Base-by-base conservation (phyloP, 2,113 vertebrate species). In the Chamaetylas fuelleborni region DNA sequence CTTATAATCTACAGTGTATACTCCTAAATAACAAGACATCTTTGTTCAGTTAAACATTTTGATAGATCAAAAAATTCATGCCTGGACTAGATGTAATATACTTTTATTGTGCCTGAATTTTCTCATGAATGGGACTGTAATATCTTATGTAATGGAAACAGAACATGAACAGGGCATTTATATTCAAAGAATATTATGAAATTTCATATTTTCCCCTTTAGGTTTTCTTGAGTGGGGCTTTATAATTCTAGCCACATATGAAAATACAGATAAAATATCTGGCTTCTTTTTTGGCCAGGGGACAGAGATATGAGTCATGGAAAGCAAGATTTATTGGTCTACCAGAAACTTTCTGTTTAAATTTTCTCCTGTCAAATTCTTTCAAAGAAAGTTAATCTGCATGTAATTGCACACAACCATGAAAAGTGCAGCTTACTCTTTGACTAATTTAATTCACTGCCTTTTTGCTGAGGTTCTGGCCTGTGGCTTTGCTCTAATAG, bases 281-380 rank as follows among this genome's bases (percentile, higher is more conserved):
- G 85, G 31, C 78, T 88, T 90, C 85, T 82, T 74, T 90, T 94
- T 72, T 95, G 90, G 23, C 69, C 18, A 90, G 14, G 25, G 42
- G 64, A 86, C 87, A 86, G 33, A 81, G 48, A 53, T 73, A 90
- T 95, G 94, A 97, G 88, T 94, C 94, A 95, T 67, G 23, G 72
- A 86, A 92, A 83, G 43, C 33, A 88, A 92, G 82, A 95, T 96
- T 96, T 96, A 97, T 96, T 86, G 28, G 71, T 93, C 67, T 90
- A 86, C 51, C 36, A 86, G 64, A 96, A 96, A 93, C 88, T 64
- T 95, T 81, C 70, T 93, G 60, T 78, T 91, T 97, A 96, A 96
- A 95, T 97, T 94, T 90, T 95, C 76, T 71, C 71, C 6, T 96
- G 92, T 94, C 90, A 92, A 78, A 60, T 90, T 94, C 67, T 86